Base-by-base conservation (phyloP, 1,140 invertebrate genomes). In the Cherax quadricarinatus region DNA sequence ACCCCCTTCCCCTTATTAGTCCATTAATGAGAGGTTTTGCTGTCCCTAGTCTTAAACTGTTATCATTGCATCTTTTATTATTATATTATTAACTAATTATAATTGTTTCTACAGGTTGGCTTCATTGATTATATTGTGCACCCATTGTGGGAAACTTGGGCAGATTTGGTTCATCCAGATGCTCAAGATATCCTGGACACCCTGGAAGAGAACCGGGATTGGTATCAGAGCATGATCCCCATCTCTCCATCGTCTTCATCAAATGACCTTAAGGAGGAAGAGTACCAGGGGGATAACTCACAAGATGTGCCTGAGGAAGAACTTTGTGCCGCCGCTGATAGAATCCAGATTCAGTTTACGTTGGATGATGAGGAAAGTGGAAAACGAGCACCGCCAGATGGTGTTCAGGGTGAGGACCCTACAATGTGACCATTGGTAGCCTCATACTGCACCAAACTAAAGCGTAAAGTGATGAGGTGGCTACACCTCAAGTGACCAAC, bases 91-190 rank as follows among this genome's bases (percentile, higher is more conserved):
- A 41, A 41, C 30, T 41, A 41, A 41, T 41, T 41, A 41, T 41
- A 41, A 41, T 41, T 41, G 30, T 41, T 41, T 92, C 94, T 94
- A 75, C 95, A 98, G 97, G 98, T 99, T 94, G 99, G 99, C 93
- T 99, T 99, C 95, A 99, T 99, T 94, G 99, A 99, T 95, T 99
- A 99, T 95, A 99, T 99, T 94, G 98, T 99, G 5, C 99, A 99
- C 96, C 99, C 99, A 10, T 95, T 99, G 30, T 99, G 98, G 98
- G 99, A 99, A 95, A 99, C 99, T 5, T 99, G 99, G 99, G 99
- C 98, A 16, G 99, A 99, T 95, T 96, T 99, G 57, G 99, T 99
- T 3, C 98, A 99, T 95, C 99, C 99, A 0, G 99, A 99, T 95
- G 99, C 99, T 14, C 98, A 99, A 95, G 98, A 99, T 84, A 99